A percentile compares a stretch with the other conserved stretches of the same genome.
Evolutionary conservation across 2,113 vertebrate genomes (phyloP).

Genomic region (Apteryx mantelli): DNA sequence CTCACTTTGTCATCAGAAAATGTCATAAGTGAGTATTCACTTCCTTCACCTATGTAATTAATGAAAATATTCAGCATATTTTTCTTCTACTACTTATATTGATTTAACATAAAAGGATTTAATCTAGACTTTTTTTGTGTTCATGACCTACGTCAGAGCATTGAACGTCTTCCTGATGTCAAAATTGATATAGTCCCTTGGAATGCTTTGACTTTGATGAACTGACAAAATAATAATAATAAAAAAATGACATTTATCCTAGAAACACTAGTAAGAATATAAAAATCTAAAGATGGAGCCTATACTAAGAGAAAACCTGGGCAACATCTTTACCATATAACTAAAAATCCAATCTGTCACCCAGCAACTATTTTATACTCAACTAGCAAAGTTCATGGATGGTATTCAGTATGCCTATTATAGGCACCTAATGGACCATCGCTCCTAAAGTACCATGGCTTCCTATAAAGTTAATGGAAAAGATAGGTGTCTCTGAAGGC

Average conservation of each 20-base stretch:
- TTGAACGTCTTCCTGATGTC: background rate
- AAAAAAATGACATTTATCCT: background rate
- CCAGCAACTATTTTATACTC: background rate
- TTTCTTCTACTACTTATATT: background rate
- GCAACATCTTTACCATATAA: background rate
- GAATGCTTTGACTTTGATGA: background rate
- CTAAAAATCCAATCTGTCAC: background rate
- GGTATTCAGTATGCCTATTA: background rate
- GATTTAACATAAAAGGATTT: background rate
- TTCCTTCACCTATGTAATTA: background rate
- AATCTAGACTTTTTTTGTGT: background rate
- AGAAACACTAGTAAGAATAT: background rate
- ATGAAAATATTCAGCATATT: background rate
- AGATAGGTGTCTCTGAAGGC: background rate
- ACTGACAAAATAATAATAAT: background rate
- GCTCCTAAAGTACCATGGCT: background rate
- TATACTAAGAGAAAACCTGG: background rate
- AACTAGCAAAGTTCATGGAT: background rate
- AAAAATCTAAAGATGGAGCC: background rate
- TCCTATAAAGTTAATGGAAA: background rate
- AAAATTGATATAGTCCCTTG: background rate
- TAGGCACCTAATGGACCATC: background rate
- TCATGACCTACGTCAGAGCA: background rate
- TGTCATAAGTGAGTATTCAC: background rate
- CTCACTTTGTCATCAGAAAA: background rate